A percentile compares a stretch with the other conserved stretches of the same genome.
phyloP scores from a whole-genome alignment of 2,113 vertebrate genomes.

The Uropsilus gracilis region DNA sequence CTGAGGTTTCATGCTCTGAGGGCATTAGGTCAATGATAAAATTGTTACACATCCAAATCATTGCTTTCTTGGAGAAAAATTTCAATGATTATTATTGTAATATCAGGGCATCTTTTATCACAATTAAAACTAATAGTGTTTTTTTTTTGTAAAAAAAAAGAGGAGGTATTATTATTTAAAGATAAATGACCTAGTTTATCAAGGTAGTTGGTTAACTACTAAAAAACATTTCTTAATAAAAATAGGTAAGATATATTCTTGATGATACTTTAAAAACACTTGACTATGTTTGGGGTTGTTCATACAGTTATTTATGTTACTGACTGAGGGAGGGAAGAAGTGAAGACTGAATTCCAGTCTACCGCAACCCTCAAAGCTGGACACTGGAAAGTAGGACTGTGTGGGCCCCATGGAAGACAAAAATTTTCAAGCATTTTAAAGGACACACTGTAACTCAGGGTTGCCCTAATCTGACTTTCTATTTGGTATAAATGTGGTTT shows the following conservation, averaged over 20 bases:
- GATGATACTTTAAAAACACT: not conserved
- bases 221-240: constrained; percentile 5
- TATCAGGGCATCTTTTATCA: not conserved
- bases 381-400: not conserved
- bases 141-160: not conserved
- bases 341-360: not conserved
- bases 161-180: not conserved
- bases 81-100: constrained; percentile 9
- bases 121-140: not conserved
- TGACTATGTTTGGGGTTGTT: not conserved
- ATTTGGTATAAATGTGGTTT: not conserved
- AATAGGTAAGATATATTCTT: not conserved
- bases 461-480: not conserved
- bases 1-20: constrained; percentile 9
- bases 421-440: not conserved
- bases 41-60: constrained; percentile 56
- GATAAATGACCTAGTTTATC: not conserved
- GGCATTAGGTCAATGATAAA: constrained; percentile 61
- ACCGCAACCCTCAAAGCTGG: not conserved
- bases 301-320: not conserved
- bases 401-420: not conserved
- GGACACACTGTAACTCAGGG: accelerated
- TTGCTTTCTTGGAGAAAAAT: constrained; percentile 67
- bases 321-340: not conserved
- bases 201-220: not conserved